Percentiles rank a stretch among this genome's conserved stretches.
Evolutionary conservation across 2,113 vertebrate species (phyloP).

Genomic region (Bujurquina vittata): DNA sequence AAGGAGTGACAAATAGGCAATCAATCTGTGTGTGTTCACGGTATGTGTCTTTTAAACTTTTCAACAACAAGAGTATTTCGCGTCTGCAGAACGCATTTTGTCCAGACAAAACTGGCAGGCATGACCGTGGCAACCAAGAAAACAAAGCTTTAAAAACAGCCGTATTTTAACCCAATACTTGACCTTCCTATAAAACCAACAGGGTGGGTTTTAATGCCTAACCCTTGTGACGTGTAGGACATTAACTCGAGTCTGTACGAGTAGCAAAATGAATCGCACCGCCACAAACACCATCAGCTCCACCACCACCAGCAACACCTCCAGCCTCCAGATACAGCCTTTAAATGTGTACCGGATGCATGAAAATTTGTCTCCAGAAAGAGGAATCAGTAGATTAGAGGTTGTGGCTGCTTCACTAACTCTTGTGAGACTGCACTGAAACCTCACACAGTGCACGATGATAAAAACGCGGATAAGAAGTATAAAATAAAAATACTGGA

Average conservation of each 20-base stretch:
- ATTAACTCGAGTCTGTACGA: background rate
- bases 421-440: background rate
- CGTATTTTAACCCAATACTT: background rate
- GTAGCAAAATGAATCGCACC: background rate
- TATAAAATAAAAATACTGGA: background rate
- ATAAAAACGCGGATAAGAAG: too few relatives aligned
- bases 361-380: too few relatives aligned
- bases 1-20: too few relatives aligned
- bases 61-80: too few relatives aligned
- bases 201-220: fast-evolving
- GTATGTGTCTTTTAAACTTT: too few relatives aligned
- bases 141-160: background rate
- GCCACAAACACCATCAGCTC: background rate
- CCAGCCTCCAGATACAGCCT: background rate
- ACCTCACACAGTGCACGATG: background rate
- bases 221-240: background rate
- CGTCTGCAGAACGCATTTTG: fast-evolving
- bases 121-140: background rate
- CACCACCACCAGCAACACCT: background rate
- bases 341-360: too few relatives aligned
- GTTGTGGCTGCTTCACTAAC: too few relatives aligned
- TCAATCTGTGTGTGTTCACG: too few relatives aligned
- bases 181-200: fast-evolving
- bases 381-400: too few relatives aligned
- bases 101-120: background rate